Evolutionary conservation across 1,140 invertebrate genomes (phyloP), one percentile per base, ranked within the genome.

Genomic region (Pectinophora gossypiella): DNA sequence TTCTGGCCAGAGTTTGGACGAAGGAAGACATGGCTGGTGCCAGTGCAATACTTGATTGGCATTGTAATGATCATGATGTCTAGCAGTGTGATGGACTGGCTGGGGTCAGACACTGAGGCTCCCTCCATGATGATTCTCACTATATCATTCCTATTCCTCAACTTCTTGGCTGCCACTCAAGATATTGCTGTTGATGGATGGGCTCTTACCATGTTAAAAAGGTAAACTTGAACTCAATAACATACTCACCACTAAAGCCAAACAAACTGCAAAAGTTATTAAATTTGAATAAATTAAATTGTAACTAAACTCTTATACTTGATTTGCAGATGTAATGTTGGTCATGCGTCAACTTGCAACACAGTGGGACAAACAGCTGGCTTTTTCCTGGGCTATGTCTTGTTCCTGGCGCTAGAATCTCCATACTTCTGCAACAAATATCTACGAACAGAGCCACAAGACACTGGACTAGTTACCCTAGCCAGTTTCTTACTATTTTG

Each of bases 141-240:
- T 5, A 64, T 91, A 16, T 89, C 97, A 44, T 99, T 99, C 88
- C 96, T 99, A 74, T 88, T 91, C 47, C 89, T 99, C 0, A 99
- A 99, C 72, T 98, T 99, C 68, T 89, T 99, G 46, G 98, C 98
- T 10, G 98, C 99, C 1, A 99, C 98, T 18, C 99, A 99, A 89
- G 99, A 99, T 87, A 99, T 99, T 76, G 98, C 98, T 49, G 98
- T 99, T 0, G 99, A 99, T 91, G 99, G 99, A 2, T 99, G 99
- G 99, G 98, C 98, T 1, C 87, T 99, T 0, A 99, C 98, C 2
- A 99, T 99, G 96, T 88, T 99, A 2, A 96, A 97, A 79, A 95
- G 95, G 93, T 95, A 83, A 32, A 32, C n/a, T n/a, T n/a, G n/a
- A n/a, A n/a, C n/a, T n/a, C n/a, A n/a, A n/a, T n/a, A n/a, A n/a